Percentiles rank a stretch among this genome's conserved stretches.
Conservation (phyloP, 2,888 invertebrate genomes). For the Mechanitis messenoides region DNA sequence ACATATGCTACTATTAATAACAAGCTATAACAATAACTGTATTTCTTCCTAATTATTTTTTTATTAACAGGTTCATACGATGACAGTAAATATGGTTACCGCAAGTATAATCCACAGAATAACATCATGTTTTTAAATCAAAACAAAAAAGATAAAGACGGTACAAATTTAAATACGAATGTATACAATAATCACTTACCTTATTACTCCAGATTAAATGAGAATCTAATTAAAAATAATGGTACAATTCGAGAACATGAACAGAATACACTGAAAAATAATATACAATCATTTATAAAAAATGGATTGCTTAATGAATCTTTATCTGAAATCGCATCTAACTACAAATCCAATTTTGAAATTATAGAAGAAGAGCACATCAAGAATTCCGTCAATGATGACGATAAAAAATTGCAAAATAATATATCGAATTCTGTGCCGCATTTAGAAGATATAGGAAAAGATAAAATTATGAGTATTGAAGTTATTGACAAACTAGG, state of each 20-base stretch:
- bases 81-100: slow-evolving; percentile 57
- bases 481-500: not conserved
- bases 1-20: not conserved
- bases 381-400: too few species aligned
- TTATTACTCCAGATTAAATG: slow-evolving; percentile 18
- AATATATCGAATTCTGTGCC: too few species aligned
- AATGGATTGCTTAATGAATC: too few species aligned
- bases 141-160: not conserved
- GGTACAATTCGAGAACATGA: slow-evolving; percentile 22
- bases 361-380: too few species aligned
- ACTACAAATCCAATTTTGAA: too few species aligned
- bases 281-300: too few species aligned
- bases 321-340: too few species aligned
- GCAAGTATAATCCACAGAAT: slow-evolving; percentile 39
- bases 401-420: too few species aligned
- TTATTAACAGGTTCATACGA: slow-evolving; percentile 54
- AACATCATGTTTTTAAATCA: slow-evolving; percentile 13
- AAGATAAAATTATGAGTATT: not conserved
- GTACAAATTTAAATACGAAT: too few species aligned
- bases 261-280: too few species aligned
- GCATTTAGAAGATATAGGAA: not conserved
- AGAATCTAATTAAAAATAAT: slow-evolving; percentile 17
- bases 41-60: slow-evolving; percentile 28
- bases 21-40: not conserved
- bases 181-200: too few species aligned